Conservation (phyloP, 2,113 vertebrate species). For the Mohoua ochrocephala region DNA sequence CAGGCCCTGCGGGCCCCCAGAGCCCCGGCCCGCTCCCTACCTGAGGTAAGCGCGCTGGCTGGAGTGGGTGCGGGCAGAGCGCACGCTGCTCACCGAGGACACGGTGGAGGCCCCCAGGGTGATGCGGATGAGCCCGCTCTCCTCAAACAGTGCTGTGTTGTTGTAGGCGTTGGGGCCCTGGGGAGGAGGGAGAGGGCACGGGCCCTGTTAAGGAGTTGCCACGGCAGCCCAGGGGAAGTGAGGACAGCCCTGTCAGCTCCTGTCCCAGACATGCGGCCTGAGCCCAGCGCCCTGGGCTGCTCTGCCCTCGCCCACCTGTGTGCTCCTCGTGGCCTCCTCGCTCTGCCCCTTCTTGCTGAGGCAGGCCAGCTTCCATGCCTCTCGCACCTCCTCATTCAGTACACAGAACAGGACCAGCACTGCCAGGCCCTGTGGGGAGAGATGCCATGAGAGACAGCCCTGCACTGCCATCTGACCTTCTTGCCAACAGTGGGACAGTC, state of each 20-base stretch:
- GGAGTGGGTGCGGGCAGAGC: conserved; percentile 80
- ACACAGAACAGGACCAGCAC: conserved; percentile 90
- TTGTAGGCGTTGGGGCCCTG: conserved; percentile 91
- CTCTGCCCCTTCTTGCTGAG: conserved; percentile 84
- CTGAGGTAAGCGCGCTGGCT: conserved; percentile 78
- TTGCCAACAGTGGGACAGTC: rapidly evolving
- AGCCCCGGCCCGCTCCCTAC: background rate
- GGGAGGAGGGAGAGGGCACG: rapidly evolving
- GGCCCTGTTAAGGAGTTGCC: background rate
- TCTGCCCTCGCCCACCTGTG: conserved; percentile 75
- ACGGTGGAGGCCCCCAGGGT: conserved; percentile 95
- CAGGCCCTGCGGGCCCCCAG: background rate
- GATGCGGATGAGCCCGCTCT: conserved; percentile 96
- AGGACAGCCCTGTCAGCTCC: background rate
- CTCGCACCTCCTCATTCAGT: conserved; percentile 87
- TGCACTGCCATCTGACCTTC: background rate
- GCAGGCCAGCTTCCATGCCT: conserved; percentile 89
- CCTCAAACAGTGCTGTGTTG: conserved; percentile 91
- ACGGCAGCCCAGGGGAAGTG: rapidly evolving
- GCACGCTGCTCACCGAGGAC: conserved; percentile 95
- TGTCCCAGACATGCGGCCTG: background rate
- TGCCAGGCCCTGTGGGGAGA: conserved; percentile 78
- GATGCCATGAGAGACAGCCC: background rate
- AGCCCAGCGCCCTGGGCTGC: background rate
- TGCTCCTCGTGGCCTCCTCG: conserved; percentile 80